Percentiles rank a stretch among this genome's conserved stretches.
Conservation (phyloP, 1,140 invertebrate genomes). For the Cherax destructor region DNA sequence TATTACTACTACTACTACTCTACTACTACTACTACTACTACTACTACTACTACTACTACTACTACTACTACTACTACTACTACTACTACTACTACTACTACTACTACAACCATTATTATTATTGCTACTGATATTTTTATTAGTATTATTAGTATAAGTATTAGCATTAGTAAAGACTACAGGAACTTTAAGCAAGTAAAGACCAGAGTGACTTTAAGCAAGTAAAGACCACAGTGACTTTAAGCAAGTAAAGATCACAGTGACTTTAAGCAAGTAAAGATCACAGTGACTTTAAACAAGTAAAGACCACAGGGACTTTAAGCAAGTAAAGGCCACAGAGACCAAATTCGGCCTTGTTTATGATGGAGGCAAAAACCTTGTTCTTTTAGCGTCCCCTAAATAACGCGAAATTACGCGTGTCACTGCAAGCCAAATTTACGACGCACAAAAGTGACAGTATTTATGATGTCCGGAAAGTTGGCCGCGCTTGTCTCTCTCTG, state of each 20-base stretch:
- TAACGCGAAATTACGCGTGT: constrained; percentile 48
- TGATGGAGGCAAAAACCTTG: constrained; percentile 13
- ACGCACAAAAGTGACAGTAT: constrained; percentile 28
- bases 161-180: too few relatives aligned
- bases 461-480: constrained; percentile 28
- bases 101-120: too few relatives aligned
- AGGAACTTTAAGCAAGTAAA: too few relatives aligned
- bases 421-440: constrained; percentile 40
- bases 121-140: too few relatives aligned
- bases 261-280: too few relatives aligned
- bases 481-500: neutral
- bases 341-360: constrained; percentile 31
- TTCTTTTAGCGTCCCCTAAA: constrained; percentile 42
- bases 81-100: neutral
- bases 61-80: neutral
- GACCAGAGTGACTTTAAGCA: too few relatives aligned
- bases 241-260: too few relatives aligned
- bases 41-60: neutral
- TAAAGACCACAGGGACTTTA: too few relatives aligned
- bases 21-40: neutral
- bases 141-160: too few relatives aligned
- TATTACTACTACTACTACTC: neutral
- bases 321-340: neutral
- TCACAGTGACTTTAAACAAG: neutral
- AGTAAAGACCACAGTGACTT: neutral